Conservation (phyloP, 1,140 invertebrate genomes). For the Physella acuta region DNA sequence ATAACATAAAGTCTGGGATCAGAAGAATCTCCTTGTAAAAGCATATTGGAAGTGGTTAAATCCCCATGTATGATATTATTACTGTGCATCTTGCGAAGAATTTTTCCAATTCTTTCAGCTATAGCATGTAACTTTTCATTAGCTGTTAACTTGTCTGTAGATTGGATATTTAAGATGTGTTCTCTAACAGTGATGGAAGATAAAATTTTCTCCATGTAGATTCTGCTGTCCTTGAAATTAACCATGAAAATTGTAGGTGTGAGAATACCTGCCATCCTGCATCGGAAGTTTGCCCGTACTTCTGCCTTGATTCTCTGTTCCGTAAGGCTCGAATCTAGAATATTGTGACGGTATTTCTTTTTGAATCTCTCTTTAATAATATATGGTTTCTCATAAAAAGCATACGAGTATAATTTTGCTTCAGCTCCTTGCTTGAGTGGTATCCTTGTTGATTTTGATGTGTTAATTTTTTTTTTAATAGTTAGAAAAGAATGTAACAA, state of each 20-base stretch:
- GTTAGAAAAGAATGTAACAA: too few species aligned
- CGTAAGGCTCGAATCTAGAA: conserved; percentile 79
- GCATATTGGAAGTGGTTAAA: conserved; percentile 94
- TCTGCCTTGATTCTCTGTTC: conserved; percentile 73
- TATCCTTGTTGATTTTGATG: too few species aligned
- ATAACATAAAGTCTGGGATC: conserved; percentile 67
- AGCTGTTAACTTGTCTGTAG: conserved; percentile 21
- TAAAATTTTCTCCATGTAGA: conserved; percentile 86
- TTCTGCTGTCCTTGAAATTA: conserved; percentile 61
- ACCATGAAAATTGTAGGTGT: conserved; percentile 83
- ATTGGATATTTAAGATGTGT: too few species aligned
- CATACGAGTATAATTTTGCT: conserved; percentile 77
- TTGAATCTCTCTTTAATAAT: conserved; percentile 90
- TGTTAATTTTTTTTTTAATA: too few species aligned
- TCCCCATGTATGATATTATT: conserved; percentile 95
- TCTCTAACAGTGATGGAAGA: conserved; percentile 77
- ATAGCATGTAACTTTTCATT: too few species aligned
- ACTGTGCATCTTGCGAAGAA: conserved; percentile 79
- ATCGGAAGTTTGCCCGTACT: too few species aligned
- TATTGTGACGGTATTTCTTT: conserved; percentile 87
- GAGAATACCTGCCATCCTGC: conserved; percentile 75
- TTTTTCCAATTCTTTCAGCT: conserved; percentile 70
- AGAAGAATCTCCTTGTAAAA: conserved; percentile 41
- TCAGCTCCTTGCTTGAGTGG: conserved; percentile 82
- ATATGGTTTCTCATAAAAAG: conserved; percentile 76